phyloP scores from a whole-genome alignment of 1,140 invertebrate species.

The Ctenoplectra terminalis region DNA sequence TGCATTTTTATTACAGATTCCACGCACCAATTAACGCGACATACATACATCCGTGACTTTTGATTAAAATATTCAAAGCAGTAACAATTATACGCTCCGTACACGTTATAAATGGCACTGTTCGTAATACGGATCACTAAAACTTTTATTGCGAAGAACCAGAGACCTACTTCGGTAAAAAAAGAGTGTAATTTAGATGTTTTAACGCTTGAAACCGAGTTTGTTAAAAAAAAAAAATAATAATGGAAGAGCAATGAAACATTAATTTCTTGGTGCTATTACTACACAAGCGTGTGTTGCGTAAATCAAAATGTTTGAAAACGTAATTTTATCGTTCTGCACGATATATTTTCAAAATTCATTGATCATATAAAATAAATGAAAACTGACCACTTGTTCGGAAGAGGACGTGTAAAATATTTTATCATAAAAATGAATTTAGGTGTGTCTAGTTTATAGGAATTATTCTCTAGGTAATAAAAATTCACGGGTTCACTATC shows the following conservation, averaged over 20 bases:
- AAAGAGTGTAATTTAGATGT: neutral
- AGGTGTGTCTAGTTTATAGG: too few relatives aligned
- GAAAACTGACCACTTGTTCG: too few relatives aligned
- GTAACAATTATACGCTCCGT: neutral
- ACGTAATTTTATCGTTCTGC: too few relatives aligned
- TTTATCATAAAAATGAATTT: too few relatives aligned
- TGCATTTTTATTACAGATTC: neutral
- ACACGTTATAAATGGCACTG: neutral
- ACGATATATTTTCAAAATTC: too few relatives aligned
- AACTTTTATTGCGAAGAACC: conserved; percentile 4
- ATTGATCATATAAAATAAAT: too few relatives aligned
- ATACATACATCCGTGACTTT: neutral
- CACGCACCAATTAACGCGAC: conserved; percentile 1
- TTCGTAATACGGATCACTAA: neutral
- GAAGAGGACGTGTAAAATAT: too few relatives aligned
- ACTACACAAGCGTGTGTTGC: neutral
- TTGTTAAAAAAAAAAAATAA: neutral
- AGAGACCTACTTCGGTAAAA: neutral
- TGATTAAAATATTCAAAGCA: neutral
- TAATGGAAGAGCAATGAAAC: neutral
- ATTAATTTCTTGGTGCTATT: neutral
- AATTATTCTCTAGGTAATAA: too few relatives aligned
- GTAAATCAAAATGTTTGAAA: neutral
- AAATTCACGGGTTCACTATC: too few relatives aligned
- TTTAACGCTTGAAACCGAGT: neutral